Evolutionary conservation across 2,113 vertebrate species (phyloP).

Genomic region (Vombatus ursinus): DNA sequence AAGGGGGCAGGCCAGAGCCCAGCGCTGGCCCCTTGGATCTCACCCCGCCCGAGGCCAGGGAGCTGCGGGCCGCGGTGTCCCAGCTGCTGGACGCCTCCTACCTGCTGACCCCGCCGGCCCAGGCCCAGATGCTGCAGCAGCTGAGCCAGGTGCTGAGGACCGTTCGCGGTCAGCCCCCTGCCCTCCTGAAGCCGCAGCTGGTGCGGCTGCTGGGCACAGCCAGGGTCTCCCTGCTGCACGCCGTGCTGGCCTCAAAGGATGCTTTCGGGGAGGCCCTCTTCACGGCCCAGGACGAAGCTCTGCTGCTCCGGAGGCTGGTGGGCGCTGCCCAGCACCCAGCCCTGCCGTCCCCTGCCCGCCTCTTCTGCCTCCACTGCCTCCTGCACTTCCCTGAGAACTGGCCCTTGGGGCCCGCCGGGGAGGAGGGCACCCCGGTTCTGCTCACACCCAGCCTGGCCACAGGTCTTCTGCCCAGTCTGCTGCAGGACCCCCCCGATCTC

Average conservation of each 20-base stretch:
- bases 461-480: constrained; percentile 86
- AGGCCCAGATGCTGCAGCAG: constrained; percentile 86
- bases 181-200: constrained; percentile 90
- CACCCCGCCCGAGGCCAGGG: constrained; percentile 84
- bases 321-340: constrained; percentile 90
- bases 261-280: constrained; percentile 93
- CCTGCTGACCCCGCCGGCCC: constrained; percentile 86
- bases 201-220: constrained; percentile 90
- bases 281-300: constrained; percentile 89
- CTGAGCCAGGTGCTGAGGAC: constrained; percentile 88
- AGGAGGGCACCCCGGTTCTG: constrained; percentile 87
- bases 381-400: constrained; percentile 93
- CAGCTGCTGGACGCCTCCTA: constrained; percentile 90
- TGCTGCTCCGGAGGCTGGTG: constrained; percentile 88
- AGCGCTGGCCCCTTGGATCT: neutral
- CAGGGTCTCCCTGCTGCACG: constrained; percentile 86
- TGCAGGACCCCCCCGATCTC: constrained; percentile 87
- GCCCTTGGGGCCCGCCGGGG: constrained; percentile 84
- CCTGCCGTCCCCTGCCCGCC: constrained; percentile 81
- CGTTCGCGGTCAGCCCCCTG: constrained; percentile 87
- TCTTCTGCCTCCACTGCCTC: constrained; percentile 91
- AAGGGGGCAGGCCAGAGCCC: neutral
- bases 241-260: constrained; percentile 88
- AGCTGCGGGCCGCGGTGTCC: constrained; percentile 86
- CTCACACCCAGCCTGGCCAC: constrained; percentile 84